A percentile compares a stretch with the other conserved stretches of the same genome.
Conservation (phyloP, 2,888 invertebrate genomes). For the Mythimna pallens region DNA sequence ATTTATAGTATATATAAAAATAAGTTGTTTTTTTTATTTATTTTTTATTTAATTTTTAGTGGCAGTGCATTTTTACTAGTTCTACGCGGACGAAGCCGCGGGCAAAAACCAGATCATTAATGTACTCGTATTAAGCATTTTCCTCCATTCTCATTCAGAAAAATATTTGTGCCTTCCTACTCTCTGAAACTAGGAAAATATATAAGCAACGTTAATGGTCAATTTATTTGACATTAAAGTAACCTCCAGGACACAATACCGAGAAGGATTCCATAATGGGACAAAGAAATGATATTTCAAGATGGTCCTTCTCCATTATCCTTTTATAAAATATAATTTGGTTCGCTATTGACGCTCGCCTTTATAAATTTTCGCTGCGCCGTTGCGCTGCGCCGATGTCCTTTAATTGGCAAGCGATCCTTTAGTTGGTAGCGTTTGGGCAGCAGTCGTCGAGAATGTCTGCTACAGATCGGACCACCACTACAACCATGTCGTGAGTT, state of each 20-base stretch:
- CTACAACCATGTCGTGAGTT: constrained; percentile 19
- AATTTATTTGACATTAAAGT: constrained; percentile 26
- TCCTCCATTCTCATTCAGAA: neutral
- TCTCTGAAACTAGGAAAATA: neutral
- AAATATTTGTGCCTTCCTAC: neutral
- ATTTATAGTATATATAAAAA: no score
- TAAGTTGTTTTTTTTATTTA: no score
- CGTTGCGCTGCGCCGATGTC: constrained; percentile 7
- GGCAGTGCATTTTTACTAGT: no score
- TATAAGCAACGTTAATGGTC: neutral
- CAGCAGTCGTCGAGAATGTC: constrained; percentile 12
- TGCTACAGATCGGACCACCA: constrained; percentile 6
- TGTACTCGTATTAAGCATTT: neutral
- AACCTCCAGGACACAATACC: constrained; percentile 13
- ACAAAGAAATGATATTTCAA: constrained; percentile 21
- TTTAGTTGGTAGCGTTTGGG: constrained; percentile 4
- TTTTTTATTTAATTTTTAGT: no score
- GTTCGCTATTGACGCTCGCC: constrained; percentile 9
- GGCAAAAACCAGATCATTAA: no score
- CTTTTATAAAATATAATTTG: constrained; percentile 13
- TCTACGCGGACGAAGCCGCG: no score
- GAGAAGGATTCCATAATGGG: constrained; percentile 4
- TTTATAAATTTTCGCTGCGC: constrained; percentile 23
- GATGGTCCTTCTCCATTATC: constrained; percentile 15
- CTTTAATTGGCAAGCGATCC: constrained; percentile 23